Percentiles rank a stretch among this genome's conserved stretches.
phyloP scores from a whole-genome alignment of 2,797 vertebrate genomes.

The Poecilia wingei region DNA sequence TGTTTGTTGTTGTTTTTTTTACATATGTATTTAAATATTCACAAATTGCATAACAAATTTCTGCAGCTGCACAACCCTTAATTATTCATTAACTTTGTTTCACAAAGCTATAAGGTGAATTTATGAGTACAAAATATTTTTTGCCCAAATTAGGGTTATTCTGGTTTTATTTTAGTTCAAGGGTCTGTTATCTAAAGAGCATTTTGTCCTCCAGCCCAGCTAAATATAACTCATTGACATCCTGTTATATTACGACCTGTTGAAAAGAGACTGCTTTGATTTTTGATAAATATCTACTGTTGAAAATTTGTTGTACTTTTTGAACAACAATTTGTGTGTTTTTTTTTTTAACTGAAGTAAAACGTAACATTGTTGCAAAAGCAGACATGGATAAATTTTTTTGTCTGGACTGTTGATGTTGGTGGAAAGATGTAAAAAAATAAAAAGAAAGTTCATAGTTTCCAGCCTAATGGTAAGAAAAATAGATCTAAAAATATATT shows the following conservation, averaged over 20 bases:
- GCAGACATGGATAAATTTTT: neutral
- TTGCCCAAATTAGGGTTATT: neutral
- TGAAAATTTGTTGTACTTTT: neutral
- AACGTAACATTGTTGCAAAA: neutral
- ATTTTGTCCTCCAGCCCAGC: neutral
- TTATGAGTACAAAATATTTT: neutral
- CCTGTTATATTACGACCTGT: neutral
- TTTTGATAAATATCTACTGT: neutral
- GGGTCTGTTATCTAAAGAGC: neutral
- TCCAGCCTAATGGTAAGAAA: neutral
- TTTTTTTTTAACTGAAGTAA: neutral
- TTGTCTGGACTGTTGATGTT: neutral
- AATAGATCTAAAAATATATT: neutral
- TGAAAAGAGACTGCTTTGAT: neutral
- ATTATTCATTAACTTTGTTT: neutral
- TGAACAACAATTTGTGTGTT: neutral
- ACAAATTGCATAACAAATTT: neutral
- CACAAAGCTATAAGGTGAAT: neutral
- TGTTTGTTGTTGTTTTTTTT: too few species aligned
- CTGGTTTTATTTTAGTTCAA: neutral
- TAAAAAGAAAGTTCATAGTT: neutral
- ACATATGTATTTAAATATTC: neutral
- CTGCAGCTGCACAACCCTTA: neutral
- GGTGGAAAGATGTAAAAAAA: neutral
- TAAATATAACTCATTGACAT: neutral